These are phyloP conservation scores for Lethenteron camtschaticum DNA, from an alignment of 2,113 vertebrate species.

Conservation along the genomic window DNA sequence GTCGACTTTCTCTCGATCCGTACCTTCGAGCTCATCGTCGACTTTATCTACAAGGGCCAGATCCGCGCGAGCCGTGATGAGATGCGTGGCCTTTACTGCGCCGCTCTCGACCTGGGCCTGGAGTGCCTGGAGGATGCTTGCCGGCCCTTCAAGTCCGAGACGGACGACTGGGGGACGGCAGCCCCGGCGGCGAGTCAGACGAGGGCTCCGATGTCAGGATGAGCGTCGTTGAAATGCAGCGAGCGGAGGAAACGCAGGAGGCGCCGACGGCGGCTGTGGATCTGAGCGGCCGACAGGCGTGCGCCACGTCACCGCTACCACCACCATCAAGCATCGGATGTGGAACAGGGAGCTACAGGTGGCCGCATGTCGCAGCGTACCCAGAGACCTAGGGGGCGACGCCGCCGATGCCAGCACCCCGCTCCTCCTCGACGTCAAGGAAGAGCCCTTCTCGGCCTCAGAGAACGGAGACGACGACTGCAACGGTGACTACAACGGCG, in stretches of 20 bases:
- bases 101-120: not conserved
- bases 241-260: not conserved
- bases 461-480: no score
- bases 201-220: not conserved
- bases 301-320: not conserved
- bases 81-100: not conserved
- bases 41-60: not conserved
- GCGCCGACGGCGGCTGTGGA: not conserved
- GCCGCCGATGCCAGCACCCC: no score
- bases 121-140: not conserved
- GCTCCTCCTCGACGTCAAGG: no score
- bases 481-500: no score
- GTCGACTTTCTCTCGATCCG: slow-evolving; percentile 1
- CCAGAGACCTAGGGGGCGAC: no score
- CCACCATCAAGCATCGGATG: not conserved
- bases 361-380: no score
- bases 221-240: not conserved
- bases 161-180: not conserved
- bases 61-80: slow-evolving; percentile 1
- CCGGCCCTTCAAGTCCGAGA: not conserved
- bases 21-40: not conserved
- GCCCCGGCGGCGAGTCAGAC: not conserved
- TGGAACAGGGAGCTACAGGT: not conserved
- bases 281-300: not conserved
- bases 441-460: no score